Base-by-base conservation (phyloP, 2,888 invertebrate species). In the Minunthozetes semirufus region DNA sequence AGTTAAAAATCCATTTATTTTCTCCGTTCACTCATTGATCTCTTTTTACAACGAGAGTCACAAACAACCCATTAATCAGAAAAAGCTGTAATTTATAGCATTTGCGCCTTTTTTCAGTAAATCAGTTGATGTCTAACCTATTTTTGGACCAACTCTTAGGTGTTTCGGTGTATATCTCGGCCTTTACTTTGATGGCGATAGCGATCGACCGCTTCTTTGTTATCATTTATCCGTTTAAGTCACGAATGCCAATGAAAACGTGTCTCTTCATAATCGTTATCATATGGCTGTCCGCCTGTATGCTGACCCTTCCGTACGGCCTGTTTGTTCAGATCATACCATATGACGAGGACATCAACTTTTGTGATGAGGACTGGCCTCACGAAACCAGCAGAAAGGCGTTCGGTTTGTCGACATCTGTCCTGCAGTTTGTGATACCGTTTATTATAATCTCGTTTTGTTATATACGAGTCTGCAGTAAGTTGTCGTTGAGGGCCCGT, bases 131-230 rank as follows among this genome's bases (percentile, higher is more conserved):
- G 42, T 9, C 9, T 42, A 42, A 42, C 42, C 5, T 1, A 13
- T 42, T 42, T 42, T 11, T 42, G 8, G 5, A 42, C 8, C 33
- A 33, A 33, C 33, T 33, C 8, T 33, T 33, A 72, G 96, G 95
- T 74, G 92, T 93, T 81, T 94, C 94, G 82, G 95, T 99, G 79
- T 99, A 97, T 87, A 95, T 98, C 81, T 95, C 95, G 77, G 96
- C 97, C 0, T 86, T 98, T 80, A 98, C 98, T 6, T 87, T 99
- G 78, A 97, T 94, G 80, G 93, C 96, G 79, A 98, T 99, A 80
- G 98, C 98, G 72, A 90, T 98, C 77, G 98, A 99, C 85, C 88
- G 98, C 75, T 98, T 94, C 85, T 92, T 96, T 83, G 96, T 97
- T 77, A 98, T 99, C 80, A 92, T 97, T 78, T 93, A 95, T 83